Percentiles rank a stretch among this genome's conserved stretches.
phyloP scores from a whole-genome alignment of 1,140 invertebrate genomes.

The Diorhabda sublineata region DNA sequence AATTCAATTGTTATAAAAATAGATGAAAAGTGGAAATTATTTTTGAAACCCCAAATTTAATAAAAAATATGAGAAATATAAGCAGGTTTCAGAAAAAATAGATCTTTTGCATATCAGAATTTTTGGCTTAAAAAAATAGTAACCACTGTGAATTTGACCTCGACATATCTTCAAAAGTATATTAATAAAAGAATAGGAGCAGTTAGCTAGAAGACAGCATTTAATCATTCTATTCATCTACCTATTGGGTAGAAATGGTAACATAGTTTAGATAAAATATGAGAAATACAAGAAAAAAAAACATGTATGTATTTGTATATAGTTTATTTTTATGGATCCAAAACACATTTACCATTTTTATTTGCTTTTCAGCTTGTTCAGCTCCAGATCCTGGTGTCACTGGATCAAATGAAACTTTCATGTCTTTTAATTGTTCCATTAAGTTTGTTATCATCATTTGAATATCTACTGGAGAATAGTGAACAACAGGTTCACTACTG shows the following conservation, averaged over 20 bases:
- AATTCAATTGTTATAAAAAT: neutral
- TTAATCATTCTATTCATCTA: too few species aligned
- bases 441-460: constrained; percentile 39
- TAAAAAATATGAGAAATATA: constrained; percentile 2
- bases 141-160: too few species aligned
- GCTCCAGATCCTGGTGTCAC: constrained; percentile 34
- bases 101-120: too few species aligned
- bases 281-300: too few species aligned
- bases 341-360: constrained; percentile 32
- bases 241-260: too few species aligned
- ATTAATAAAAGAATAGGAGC: too few species aligned
- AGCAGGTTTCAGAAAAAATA: neutral
- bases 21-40: neutral
- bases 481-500: constrained; percentile 7
- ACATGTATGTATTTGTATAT: too few species aligned
- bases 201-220: too few species aligned
- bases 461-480: constrained; percentile 23
- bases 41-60: neutral
- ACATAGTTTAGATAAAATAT: too few species aligned
- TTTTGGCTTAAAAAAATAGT: too few species aligned
- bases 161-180: too few species aligned
- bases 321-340: too few species aligned
- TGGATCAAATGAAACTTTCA: constrained; percentile 29
- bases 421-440: constrained; percentile 33
- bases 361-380: constrained; percentile 35